Conservation (phyloP, 2,888 invertebrate species). For the Rhopalosiphum nymphaeae region DNA sequence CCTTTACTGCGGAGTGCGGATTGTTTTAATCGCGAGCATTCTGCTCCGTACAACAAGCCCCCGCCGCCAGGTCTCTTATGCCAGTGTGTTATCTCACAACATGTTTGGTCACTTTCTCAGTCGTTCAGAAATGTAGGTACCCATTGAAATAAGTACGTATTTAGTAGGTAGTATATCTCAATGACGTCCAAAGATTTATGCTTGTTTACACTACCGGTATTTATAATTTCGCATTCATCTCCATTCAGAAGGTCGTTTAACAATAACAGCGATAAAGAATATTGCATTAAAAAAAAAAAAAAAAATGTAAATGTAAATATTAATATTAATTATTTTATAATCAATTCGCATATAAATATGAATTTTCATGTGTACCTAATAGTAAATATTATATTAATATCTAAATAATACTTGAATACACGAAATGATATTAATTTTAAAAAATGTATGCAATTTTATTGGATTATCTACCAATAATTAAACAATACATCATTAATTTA, state of each 20-base stretch:
- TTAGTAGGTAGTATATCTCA: constrained; percentile 6
- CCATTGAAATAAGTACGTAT: constrained; percentile 42
- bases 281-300: neutral
- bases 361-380: neutral
- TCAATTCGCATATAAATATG: neutral
- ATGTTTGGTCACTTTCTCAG: constrained; percentile 61
- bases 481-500: neutral
- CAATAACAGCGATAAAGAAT: constrained; percentile 3
- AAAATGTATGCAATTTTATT: neutral
- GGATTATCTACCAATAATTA: neutral
- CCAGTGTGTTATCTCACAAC: constrained; percentile 51
- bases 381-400: neutral
- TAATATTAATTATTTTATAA: constrained; percentile 7
- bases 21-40: constrained; percentile 37
- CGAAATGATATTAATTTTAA: neutral
- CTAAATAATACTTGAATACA: neutral
- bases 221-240: constrained; percentile 41
- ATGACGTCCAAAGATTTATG: constrained; percentile 40
- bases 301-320: neutral
- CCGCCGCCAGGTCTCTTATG: constrained; percentile 37
- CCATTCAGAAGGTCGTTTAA: constrained; percentile 49
- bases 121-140: constrained; percentile 49
- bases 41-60: neutral
- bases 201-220: constrained; percentile 50
- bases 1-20: constrained; percentile 20